These are phyloP conservation scores for Brachionus rotundiformis DNA, from an alignment of 1,140 invertebrate species.

Conservation along the genomic window DNA sequence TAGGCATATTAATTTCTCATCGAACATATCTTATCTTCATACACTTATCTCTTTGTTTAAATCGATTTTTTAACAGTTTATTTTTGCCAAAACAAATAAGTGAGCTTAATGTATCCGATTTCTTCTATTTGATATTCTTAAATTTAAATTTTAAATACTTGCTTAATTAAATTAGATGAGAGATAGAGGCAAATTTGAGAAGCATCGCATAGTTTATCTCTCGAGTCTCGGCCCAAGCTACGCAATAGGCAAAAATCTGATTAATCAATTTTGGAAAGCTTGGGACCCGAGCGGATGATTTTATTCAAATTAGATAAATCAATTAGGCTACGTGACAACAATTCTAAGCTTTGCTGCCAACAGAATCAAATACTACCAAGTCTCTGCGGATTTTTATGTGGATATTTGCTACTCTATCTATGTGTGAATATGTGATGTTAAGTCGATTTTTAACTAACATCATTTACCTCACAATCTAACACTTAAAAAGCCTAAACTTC, in stretches of 20 bases:
- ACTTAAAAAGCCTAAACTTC: constrained; percentile 1
- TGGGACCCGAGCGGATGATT: not conserved
- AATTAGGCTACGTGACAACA: constrained; percentile 41
- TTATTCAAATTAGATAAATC: constrained; percentile 48
- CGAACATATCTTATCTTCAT: constrained; percentile 1
- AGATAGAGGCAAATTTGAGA: not conserved
- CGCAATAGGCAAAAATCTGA: constrained; percentile 22
- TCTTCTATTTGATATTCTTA: not conserved
- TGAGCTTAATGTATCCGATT: not conserved
- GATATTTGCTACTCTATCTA: not conserved
- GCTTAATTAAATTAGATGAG: constrained; percentile 33
- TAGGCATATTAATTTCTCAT: constrained; percentile 43
- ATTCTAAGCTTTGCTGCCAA: not conserved
- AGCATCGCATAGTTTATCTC: not conserved
- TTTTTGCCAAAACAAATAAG: constrained; percentile 11
- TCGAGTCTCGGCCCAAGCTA: too few species aligned
- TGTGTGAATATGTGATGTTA: constrained; percentile 1
- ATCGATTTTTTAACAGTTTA: constrained; percentile 2
- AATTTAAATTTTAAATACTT: constrained; percentile 47
- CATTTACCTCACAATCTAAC: constrained; percentile 14
- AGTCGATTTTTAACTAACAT: not conserved
- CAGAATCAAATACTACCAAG: not conserved
- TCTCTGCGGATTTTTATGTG: not conserved
- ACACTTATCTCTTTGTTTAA: not conserved
- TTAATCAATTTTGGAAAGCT: constrained; percentile 22